Base-by-base conservation (phyloP, 2,113 vertebrate genomes). In the Gulo gulo region DNA sequence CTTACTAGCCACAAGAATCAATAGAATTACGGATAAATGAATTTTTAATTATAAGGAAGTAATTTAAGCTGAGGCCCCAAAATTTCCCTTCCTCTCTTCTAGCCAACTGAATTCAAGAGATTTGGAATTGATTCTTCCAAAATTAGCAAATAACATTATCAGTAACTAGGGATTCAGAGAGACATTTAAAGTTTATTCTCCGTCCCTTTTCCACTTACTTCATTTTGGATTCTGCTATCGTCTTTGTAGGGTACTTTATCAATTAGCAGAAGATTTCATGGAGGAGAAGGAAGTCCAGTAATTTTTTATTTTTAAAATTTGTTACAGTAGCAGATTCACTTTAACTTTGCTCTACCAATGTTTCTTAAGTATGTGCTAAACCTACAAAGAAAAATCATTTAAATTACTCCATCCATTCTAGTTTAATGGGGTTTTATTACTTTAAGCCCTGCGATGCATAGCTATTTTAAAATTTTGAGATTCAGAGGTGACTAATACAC, bases 11-110 rank as follows among this genome's bases (percentile, higher is more conserved):
- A 57, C 45, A 79, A 93, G 83, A 84, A 63, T 84, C 80, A 71
- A 71, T 91, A 79, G 10, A 63, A 94, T 92, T 87, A 94, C 90
- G 87, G 36, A 26, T 91, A 90, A 97, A 97, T 95, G 55, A 50
- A 90, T 95, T 97, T 96, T 97, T 96, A 91, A 87, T 93, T 96
- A 73, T 82, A 81, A 92, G 80, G 52, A 89, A 94, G n/a, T 74
- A 94, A 95, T 91, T 97, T 97, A 93, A 92, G 20, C 94, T 67
- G 78, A 59, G 15, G 34, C 45, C 61, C 36, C 87, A 2, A 83
- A 74, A 86, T 61, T 95, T 65, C 36, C 85, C n/a, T 79, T 94
- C 69, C 65, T 95, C 8, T 81, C 20, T 95, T 78, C 15, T 73
- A 92, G 97, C 3, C 36, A 96, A 45, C 24, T 81, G 39, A 91